These are phyloP conservation scores for Myiagra hebetior DNA, from an alignment of 2,113 vertebrate genomes.

Conservation along the genomic window DNA sequence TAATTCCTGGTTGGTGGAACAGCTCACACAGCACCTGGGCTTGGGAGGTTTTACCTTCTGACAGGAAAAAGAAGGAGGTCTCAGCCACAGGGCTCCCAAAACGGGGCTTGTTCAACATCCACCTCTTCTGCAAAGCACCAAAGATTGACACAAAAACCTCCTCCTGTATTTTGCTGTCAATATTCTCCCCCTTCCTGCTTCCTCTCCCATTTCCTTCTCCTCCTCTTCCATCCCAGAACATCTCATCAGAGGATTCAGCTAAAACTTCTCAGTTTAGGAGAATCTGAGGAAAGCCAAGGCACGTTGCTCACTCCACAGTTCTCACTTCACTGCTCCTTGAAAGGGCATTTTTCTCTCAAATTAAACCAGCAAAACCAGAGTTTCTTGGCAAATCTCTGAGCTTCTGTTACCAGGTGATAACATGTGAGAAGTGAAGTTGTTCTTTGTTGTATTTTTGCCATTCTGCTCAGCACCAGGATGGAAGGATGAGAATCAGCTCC, in stretches of 20 bases:
- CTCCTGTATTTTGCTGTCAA: background rate
- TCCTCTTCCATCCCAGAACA: background rate
- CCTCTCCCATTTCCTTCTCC: background rate
- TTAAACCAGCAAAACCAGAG: background rate
- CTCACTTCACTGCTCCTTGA: background rate
- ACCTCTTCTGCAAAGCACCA: background rate
- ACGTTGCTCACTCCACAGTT: background rate
- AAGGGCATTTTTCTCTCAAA: background rate
- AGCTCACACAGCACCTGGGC: background rate
- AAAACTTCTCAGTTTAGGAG: background rate
- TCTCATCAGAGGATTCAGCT: background rate
- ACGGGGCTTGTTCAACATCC: background rate
- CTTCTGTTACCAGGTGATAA: background rate
- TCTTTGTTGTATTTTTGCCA: background rate
- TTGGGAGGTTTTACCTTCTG: background rate
- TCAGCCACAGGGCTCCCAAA: background rate
- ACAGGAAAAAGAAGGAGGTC: background rate
- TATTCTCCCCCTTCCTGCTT: background rate
- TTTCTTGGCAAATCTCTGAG: background rate
- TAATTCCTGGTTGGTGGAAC: background rate
- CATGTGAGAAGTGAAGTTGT: accelerated
- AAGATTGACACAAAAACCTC: background rate
- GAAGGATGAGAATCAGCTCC: background rate
- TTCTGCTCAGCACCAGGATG: background rate
- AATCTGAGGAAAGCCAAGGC: background rate